Conservation (phyloP, 2,797 vertebrate species). For the Capromys pilorides region DNA sequence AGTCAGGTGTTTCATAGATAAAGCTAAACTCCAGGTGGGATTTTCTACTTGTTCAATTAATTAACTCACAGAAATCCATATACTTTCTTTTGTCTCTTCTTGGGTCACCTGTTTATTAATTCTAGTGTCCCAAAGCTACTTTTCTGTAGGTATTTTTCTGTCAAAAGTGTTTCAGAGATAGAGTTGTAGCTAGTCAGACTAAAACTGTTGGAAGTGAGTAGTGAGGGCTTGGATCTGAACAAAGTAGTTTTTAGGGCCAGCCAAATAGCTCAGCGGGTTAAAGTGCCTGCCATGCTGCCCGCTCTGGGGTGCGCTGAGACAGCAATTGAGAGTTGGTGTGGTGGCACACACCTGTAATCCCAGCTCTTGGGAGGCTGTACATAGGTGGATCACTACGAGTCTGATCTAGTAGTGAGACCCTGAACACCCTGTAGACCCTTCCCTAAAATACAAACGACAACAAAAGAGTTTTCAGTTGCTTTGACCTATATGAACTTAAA, state of each 20-base stretch:
- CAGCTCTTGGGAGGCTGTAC: no score
- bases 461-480: neutral
- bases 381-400: no score
- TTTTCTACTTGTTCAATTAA: neutral
- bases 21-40: constrained; percentile 15
- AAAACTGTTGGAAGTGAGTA: neutral
- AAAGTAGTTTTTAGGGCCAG: no score
- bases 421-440: no score
- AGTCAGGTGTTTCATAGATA: neutral
- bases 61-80: neutral
- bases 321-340: no score
- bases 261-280: no score
- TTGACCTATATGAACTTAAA: neutral
- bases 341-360: no score
- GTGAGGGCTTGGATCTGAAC: neutral
- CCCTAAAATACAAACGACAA: no score
- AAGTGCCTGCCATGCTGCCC: no score
- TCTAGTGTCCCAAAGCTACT: constrained; percentile 32
- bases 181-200: neutral
- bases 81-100: neutral
- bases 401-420: no score
- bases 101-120: constrained; percentile 15
- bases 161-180: constrained; percentile 2
- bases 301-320: no score
- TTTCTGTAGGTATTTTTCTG: constrained; percentile 20